Evolutionary conservation across 1,140 invertebrate species (phyloP), one percentile per base, ranked within the genome.

Genomic region (Drosophila kohkoa): DNA sequence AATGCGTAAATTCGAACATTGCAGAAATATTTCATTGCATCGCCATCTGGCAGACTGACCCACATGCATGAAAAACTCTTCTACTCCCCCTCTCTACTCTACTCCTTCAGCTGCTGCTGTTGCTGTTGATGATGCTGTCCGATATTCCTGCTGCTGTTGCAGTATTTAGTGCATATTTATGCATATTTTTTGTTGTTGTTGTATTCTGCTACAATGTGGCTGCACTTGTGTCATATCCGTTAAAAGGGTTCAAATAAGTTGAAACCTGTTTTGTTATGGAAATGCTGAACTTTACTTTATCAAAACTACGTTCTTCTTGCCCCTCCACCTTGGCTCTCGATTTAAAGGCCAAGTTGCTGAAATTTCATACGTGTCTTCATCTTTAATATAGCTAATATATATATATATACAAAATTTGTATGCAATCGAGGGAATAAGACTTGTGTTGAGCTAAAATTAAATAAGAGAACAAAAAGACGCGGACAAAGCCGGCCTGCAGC

Each of bases 31-130:
- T 78, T 67, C 32, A 43, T 54, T 77, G 66, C 58, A 78, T 66
- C 75, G 75, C 75, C 75, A 77, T 78, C 66, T 78, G 76, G 77
- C 75, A 43, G 75, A 65, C 7, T 78, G 76, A 78, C 76, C 76
- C 62, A 77, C 52, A 64, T 69, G 25, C 52, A 52, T 3, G 8
- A 7, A 38, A 32, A 5, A 32, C 32, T 8, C 32, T 32, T 5
- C 32, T 11, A 38, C 7, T 25, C 32, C 55, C 3, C 3, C 41
- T 5, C 51, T 1, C 30, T 3, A 25, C 20, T 20, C 16, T 1
- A 16, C 8, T 28, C 10, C 49, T 25, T 25, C 20, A 25, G 20
- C 20, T 25, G 3, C 20, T 20, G 20, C 20, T 20, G 20, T 3
- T 51, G 10, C 25, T 28, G 49, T 11, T 51, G 16, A 4, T 6